Conservation (phyloP, 2,797 vertebrate species). For the Podargus strigoides region DNA sequence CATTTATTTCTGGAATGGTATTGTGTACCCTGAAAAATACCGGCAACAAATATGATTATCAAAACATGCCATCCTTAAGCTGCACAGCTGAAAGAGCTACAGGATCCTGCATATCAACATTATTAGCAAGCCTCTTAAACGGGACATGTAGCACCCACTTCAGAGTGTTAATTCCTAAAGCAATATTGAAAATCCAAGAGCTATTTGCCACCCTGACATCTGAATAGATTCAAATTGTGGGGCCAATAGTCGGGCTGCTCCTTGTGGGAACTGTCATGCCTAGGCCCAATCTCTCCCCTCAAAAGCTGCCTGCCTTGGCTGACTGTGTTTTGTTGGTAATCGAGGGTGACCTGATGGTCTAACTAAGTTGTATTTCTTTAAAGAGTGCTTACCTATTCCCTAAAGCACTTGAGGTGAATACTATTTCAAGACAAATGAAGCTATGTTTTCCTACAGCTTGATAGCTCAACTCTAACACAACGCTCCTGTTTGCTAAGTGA, state of each 20-base stretch:
- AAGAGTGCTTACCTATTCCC: neutral
- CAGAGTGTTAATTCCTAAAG: neutral
- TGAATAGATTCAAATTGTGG: neutral
- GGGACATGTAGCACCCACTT: neutral
- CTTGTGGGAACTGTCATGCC: neutral
- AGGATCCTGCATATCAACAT: neutral
- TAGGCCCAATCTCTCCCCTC: neutral
- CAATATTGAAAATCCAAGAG: neutral
- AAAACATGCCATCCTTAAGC: neutral
- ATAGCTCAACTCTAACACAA: neutral
- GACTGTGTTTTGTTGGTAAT: neutral
- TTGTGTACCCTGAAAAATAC: conserved; percentile 87
- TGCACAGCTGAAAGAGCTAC: neutral
- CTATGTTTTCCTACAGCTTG: neutral
- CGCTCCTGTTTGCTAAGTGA: neutral
- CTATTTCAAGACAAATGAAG: neutral
- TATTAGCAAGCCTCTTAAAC: neutral
- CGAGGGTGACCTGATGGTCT: neutral
- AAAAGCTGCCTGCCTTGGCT: neutral
- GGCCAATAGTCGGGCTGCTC: neutral
- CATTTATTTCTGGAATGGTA: conserved; percentile 83
- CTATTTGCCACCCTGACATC: neutral
- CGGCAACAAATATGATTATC: neutral
- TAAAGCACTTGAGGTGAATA: neutral
- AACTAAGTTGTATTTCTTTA: neutral